phyloP scores from a whole-genome alignment of 37 sponge, comb jelly and placozoan genomes.

The Chondrilla cf. caribensis region DNA sequence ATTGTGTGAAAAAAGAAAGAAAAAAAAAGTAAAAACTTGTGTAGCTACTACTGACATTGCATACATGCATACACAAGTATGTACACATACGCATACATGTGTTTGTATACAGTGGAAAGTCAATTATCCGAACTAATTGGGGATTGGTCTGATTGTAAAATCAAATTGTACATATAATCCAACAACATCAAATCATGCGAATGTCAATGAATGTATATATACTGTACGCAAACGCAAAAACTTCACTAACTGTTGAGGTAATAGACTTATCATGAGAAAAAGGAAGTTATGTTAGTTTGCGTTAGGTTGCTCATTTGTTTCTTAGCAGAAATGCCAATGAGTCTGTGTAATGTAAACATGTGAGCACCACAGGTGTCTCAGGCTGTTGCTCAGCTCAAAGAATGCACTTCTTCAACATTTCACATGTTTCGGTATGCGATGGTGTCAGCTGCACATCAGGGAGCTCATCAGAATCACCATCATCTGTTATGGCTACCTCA shows the following conservation, averaged over 20 bases:
- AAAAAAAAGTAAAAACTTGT: no score
- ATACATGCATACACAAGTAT: no score
- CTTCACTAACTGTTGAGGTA: neutral
- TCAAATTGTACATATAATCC: conserved; percentile 25
- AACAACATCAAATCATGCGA: conserved; percentile 14
- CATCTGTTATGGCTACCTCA: neutral
- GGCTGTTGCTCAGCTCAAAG: conserved; percentile 30
- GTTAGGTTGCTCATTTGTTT: conserved; percentile 1
- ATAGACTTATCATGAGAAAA: neutral
- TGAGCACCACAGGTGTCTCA: conserved; percentile 27
- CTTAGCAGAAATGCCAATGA: conserved; percentile 9
- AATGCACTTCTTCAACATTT: conserved; percentile 25
- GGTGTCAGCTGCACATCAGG: conserved; percentile 27
- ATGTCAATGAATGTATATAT: neutral
- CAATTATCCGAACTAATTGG: no score
- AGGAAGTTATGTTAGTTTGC: conserved; percentile 30
- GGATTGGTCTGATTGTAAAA: no score
- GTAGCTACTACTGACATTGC: no score
- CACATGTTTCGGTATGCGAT: conserved; percentile 26
- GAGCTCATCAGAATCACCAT: conserved; percentile 20
- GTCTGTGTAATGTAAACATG: neutral
- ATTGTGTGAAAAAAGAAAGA: no score
- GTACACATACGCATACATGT: no score
- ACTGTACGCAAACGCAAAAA: neutral
- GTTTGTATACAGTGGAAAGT: no score